phyloP scores from a whole-genome alignment of 2,113 vertebrate genomes.

The Saccopteryx bilineata region DNA sequence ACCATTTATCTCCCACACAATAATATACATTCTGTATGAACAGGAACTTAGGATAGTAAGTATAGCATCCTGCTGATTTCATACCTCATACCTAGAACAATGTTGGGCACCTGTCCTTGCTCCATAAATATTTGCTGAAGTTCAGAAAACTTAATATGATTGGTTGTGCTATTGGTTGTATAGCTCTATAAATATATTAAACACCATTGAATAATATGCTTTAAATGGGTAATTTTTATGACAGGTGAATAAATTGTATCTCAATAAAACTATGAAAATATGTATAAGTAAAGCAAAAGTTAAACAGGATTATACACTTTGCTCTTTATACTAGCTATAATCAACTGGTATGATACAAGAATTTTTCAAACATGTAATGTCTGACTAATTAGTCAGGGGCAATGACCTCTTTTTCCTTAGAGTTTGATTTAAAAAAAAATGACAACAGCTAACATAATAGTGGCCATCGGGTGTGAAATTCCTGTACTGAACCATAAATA shows the following conservation, averaged over 20 bases:
- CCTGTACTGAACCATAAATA: no score
- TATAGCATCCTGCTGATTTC: not conserved
- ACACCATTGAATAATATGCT: not conserved
- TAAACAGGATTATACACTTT: not conserved
- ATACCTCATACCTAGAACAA: not conserved
- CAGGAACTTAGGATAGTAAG: not conserved
- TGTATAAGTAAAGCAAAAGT: not conserved
- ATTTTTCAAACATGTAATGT: not conserved
- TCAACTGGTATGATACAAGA: not conserved
- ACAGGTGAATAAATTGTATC: not conserved
- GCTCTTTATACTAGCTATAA: not conserved
- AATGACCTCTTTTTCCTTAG: not conserved
- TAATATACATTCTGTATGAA: not conserved
- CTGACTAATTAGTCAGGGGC: not conserved
- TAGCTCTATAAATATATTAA: not conserved
- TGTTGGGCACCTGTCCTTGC: rapidly evolving
- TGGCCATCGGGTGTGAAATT: not conserved
- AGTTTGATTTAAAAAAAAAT: not conserved
- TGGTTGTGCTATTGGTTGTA: not conserved
- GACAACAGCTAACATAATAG: not conserved
- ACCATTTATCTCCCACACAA: not conserved
- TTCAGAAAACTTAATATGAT: not conserved
- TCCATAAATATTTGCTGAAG: not conserved
- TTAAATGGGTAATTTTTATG: not conserved
- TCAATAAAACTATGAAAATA: not conserved